Evolutionary conservation across 2,888 invertebrate genomes (phyloP), one percentile per base, ranked within the genome.

Genomic region (Nymphalis c-album): DNA sequence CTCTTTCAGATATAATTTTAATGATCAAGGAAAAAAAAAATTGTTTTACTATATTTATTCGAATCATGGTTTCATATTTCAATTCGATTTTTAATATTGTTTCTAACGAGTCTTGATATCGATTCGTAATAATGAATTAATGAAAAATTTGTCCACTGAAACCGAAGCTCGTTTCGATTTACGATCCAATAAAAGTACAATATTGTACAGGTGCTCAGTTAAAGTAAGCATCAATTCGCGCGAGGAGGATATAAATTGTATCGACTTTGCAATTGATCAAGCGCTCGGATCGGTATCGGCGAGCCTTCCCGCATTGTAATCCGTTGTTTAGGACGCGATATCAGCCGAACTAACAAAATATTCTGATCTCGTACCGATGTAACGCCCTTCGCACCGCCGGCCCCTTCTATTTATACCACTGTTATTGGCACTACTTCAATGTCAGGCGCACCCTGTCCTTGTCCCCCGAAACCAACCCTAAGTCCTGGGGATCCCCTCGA

Each of bases 381-480:
- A 90, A 91, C 90, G 90, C 89, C 91, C 90, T 88, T 84, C 79
- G 82, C 81, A 74, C 71, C 81, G 81, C 80, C 85, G 86, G 86
- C 89, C 91, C 89, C 86, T 81, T 84, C 91, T 90, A 90, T 91
- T 92, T 93, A 91, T 92, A 90, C 92, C 91, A 85, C 89, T 84
- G 90, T 92, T 93, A 93, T 93, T 92, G 92, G 90, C 92, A 92
- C 93, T 93, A 92, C 93, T 92, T 93, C 93, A 93, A 91, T 92
- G 93, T 93, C 93, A 92, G 87, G 82, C 92, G 91, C 93, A 93
- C 92, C 92, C 92, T 89, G 89, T 67, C 68, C 62, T 65, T 78
- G 85, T 85, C 88, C 87, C 83, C 84, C 73, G 82, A 84, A 82
- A 84, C 86, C 80, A 82, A 85, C 86, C 80, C 81, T 81, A 83